phyloP scores from a whole-genome alignment of 2,113 vertebrate species.

The Psittacara wagleri region DNA sequence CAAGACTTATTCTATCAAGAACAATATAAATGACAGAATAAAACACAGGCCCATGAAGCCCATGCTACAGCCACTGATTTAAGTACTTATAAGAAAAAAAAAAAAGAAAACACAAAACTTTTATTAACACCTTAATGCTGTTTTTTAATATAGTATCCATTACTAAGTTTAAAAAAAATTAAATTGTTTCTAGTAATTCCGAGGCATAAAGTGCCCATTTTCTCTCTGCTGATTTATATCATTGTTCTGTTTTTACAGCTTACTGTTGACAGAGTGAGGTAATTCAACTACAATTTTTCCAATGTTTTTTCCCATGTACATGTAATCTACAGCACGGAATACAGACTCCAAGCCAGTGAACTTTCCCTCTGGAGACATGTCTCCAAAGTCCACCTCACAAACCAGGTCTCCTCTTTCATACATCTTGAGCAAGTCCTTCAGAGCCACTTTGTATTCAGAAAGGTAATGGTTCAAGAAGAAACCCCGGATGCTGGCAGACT shows the following conservation, averaged over 20 bases:
- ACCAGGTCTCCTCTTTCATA: conserved; percentile 79
- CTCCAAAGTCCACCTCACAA: conserved; percentile 87
- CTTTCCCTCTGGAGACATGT: conserved; percentile 77
- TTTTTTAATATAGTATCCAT: conserved; percentile 66
- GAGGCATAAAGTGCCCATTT: conserved; percentile 60
- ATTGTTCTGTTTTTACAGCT: conserved; percentile 85
- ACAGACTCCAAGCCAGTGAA: conserved; percentile 89
- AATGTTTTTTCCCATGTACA: conserved; percentile 90
- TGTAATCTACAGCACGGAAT: conserved; percentile 90
- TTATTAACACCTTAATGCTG: conserved; percentile 63
- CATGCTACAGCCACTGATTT: not conserved
- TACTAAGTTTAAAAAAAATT: conserved; percentile 46
- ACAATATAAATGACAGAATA: conserved; percentile 37
- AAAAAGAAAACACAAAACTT: not conserved
- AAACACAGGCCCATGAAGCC: conserved; percentile 39
- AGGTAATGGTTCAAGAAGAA: conserved; percentile 90
- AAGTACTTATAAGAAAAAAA: not conserved
- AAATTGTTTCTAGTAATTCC: conserved; percentile 67
- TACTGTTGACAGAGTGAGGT: conserved; percentile 82
- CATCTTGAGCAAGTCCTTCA: conserved; percentile 84
- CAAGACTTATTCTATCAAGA: conserved; percentile 62
- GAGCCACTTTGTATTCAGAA: conserved; percentile 78
- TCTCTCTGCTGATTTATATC: conserved; percentile 73
- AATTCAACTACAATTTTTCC: conserved; percentile 93
- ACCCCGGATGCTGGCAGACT: conserved; percentile 86